Evolutionary conservation across 2,888 invertebrate species (phyloP).

Genomic region (Aspidiotus rigidus): DNA sequence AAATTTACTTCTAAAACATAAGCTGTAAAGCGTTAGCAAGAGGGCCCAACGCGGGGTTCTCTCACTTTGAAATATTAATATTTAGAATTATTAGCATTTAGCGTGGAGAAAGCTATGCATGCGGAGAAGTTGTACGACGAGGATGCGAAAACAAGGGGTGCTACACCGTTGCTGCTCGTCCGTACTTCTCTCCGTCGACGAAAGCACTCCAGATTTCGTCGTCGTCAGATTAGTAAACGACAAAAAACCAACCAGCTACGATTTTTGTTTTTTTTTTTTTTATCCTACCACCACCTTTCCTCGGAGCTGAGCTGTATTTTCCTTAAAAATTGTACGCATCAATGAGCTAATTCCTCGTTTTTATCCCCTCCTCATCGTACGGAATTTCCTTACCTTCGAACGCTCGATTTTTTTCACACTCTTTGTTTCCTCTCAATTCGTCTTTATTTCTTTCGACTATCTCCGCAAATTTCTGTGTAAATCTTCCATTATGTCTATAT

Average conservation of each 20-base stretch:
- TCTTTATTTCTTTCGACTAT: not conserved
- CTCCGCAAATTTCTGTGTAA: not conserved
- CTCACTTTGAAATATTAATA: conserved; percentile 33
- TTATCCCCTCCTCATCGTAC: not conserved
- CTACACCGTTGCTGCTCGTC: not conserved
- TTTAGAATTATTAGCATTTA: conserved; percentile 31
- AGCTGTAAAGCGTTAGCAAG: conserved; percentile 15
- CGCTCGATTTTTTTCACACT: not conserved
- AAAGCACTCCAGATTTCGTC: too few species aligned
- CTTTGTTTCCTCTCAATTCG: not conserved
- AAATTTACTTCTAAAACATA: conserved; percentile 33
- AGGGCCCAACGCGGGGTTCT: not conserved
- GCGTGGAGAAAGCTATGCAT: conserved; percentile 5
- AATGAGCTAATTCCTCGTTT: conserved; percentile 31
- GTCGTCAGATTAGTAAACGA: conserved; percentile 21
- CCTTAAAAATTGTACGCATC: conserved; percentile 19
- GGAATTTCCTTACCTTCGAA: not conserved
- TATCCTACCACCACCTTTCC: not conserved
- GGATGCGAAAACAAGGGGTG: conserved; percentile 6
- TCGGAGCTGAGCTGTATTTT: not conserved
- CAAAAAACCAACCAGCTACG: conserved; percentile 26
- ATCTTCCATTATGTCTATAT: not conserved
- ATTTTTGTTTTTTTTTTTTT: not conserved
- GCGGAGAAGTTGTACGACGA: conserved; percentile 3
- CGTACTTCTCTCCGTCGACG: too few species aligned